These are phyloP conservation scores for Drosophila greeni DNA, from an alignment of 2,888 invertebrate species.

Conservation along the genomic window DNA sequence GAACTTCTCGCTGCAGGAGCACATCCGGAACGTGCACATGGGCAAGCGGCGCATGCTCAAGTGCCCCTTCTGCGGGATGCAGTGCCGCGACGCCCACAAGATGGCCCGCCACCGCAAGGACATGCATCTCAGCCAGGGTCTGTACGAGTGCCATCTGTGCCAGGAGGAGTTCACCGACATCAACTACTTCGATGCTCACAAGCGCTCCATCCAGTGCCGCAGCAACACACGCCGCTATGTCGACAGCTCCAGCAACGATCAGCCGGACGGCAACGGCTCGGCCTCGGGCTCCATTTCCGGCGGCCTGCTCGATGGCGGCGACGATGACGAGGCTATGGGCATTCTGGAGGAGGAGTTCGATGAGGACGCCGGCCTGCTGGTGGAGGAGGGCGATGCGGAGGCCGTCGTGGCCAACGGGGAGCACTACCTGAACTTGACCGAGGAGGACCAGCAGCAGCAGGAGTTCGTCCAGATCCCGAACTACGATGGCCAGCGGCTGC, in stretches of 20 bases:
- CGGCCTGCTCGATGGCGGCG: conserved; percentile 5
- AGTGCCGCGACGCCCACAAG: conserved; percentile 76
- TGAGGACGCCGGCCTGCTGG: conserved; percentile 57
- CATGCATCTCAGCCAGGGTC: conserved; percentile 71
- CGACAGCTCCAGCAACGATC: conserved; percentile 6
- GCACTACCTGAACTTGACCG: conserved; percentile 8
- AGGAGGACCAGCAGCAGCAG: conserved; percentile 1
- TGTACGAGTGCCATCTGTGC: conserved; percentile 70
- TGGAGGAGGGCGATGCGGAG: conserved; percentile 27
- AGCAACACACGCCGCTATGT: conserved; percentile 68
- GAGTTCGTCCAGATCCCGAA: conserved; percentile 39
- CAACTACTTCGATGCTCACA: conserved; percentile 75
- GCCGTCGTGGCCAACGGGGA: conserved; percentile 1
- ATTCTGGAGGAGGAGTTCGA: conserved; percentile 59
- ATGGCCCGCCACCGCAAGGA: conserved; percentile 75
- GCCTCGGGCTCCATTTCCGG: conserved; percentile 8
- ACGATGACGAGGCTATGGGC: conserved; percentile 26
- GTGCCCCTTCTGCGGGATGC: conserved; percentile 75
- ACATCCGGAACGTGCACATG: conserved; percentile 74
- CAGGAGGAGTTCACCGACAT: conserved; percentile 76
- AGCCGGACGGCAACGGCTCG: background rate
- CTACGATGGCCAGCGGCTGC: conserved; percentile 36
- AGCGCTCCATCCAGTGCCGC: conserved; percentile 75
- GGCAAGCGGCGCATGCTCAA: conserved; percentile 73
- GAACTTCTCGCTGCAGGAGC: conserved; percentile 74